Conservation (phyloP, 2,797 vertebrate genomes). For the Scyliorhinus canicula region DNA sequence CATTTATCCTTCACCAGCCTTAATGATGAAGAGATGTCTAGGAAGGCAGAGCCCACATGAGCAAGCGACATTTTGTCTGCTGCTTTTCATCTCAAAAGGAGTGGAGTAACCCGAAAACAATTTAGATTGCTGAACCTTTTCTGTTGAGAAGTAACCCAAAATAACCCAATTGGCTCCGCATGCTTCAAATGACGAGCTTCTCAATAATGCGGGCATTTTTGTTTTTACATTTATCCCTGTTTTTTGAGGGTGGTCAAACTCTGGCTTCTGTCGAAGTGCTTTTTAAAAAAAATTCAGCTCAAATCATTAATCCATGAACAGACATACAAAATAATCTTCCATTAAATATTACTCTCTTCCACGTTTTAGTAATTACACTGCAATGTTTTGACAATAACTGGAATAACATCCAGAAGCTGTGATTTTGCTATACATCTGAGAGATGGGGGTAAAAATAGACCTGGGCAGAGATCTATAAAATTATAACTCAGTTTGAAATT, state of each 20-base stretch:
- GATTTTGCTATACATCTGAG: background rate
- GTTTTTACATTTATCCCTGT: background rate
- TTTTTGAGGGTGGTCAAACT: background rate
- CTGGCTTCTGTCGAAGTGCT: too few relatives aligned
- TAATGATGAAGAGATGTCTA: background rate
- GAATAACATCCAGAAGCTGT: background rate
- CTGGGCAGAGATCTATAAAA: background rate
- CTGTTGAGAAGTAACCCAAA: background rate
- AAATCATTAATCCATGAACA: background rate
- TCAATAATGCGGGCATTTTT: background rate
- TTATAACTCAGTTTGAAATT: background rate
- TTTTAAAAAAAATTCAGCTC: too few relatives aligned
- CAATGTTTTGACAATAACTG: background rate
- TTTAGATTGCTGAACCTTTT: background rate
- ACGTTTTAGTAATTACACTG: background rate
- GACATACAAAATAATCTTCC: background rate
- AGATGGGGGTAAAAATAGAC: background rate
- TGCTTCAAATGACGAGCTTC: background rate
- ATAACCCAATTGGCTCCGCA: background rate
- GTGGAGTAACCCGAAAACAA: background rate
- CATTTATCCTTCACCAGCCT: background rate
- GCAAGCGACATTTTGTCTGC: background rate
- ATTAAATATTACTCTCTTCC: background rate
- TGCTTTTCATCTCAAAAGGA: background rate
- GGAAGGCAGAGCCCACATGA: background rate